Evolutionary conservation across 2,113 vertebrate genomes (phyloP).

Genomic region (Rafetus swinhoei): DNA sequence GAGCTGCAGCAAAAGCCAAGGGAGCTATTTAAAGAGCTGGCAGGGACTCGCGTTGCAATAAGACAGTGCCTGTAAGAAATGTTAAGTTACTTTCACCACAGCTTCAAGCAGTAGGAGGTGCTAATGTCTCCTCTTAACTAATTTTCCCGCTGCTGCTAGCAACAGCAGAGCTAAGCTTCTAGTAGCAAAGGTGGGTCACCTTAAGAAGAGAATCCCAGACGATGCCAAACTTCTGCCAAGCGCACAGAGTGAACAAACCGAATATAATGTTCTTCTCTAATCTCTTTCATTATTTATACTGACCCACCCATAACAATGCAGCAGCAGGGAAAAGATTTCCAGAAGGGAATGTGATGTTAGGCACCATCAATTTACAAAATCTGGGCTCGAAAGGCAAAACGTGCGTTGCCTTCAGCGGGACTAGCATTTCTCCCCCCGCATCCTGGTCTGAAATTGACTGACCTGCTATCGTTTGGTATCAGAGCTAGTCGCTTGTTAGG

Average conservation of each 20-base stretch:
- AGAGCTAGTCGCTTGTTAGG: not conserved
- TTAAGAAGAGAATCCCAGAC: not conserved
- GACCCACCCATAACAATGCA: fast-evolving
- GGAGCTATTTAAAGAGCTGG: too few relatives aligned
- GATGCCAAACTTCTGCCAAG: not conserved
- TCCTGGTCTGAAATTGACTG: not conserved
- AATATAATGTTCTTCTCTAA: not conserved
- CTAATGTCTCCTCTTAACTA: not conserved
- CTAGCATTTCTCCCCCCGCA: not conserved
- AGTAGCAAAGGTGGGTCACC: not conserved
- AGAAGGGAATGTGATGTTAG: fast-evolving
- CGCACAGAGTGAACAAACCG: fast-evolving
- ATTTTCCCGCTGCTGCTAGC: not conserved
- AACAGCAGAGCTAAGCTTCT: not conserved
- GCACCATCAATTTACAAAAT: not conserved
- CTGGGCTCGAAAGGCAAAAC: not conserved
- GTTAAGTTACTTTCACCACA: too few relatives aligned
- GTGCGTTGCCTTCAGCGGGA: not conserved
- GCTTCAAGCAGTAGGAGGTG: not conserved
- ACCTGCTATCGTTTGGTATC: not conserved
- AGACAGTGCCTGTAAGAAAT: too few relatives aligned
- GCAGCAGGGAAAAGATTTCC: not conserved
- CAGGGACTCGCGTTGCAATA: too few relatives aligned
- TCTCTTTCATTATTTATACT: not conserved
- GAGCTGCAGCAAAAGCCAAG: too few relatives aligned